Percentiles rank a stretch among this genome's conserved stretches.
phyloP scores from a whole-genome alignment of 2,888 invertebrate genomes.

The Netelia inedita region DNA sequence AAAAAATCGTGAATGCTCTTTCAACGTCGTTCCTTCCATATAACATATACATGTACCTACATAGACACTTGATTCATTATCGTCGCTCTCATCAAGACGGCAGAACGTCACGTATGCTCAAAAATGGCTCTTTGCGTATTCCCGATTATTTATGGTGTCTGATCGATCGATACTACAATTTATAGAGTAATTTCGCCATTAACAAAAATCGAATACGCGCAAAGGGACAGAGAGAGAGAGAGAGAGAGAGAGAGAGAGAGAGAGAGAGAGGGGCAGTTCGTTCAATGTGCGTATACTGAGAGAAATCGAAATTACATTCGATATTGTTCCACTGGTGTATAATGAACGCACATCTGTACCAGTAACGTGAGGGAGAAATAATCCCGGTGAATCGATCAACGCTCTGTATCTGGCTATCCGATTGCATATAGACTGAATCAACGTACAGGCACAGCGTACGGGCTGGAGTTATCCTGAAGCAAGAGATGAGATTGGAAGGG shows the following conservation, averaged over 20 bases:
- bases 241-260: too few species aligned
- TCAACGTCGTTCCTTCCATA: conserved; percentile 48
- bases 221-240: too few species aligned
- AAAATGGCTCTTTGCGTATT: conserved; percentile 11
- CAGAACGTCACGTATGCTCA: conserved; percentile 19
- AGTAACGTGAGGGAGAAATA: conserved; percentile 13
- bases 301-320: conserved; percentile 9
- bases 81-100: conserved; percentile 9
- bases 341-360: conserved; percentile 7
- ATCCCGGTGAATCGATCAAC: conserved; percentile 51
- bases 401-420: conserved; percentile 9
- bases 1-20: conserved; percentile 66
- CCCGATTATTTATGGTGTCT: not conserved
- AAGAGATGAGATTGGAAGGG: not conserved
- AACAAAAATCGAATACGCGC: too few species aligned
- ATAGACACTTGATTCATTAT: conserved; percentile 49
- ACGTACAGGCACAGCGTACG: conserved; percentile 1
- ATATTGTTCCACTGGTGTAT: not conserved
- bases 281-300: not conserved
- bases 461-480: conserved; percentile 1
- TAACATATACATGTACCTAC: not conserved
- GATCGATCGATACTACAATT: too few species aligned
- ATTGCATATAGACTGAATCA: conserved; percentile 22
- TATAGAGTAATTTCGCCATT: too few species aligned
- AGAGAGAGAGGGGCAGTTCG: too few species aligned